These are phyloP conservation scores for Dryadula phaetusa DNA, from an alignment of 2,888 invertebrate genomes.

Conservation along the genomic window DNA sequence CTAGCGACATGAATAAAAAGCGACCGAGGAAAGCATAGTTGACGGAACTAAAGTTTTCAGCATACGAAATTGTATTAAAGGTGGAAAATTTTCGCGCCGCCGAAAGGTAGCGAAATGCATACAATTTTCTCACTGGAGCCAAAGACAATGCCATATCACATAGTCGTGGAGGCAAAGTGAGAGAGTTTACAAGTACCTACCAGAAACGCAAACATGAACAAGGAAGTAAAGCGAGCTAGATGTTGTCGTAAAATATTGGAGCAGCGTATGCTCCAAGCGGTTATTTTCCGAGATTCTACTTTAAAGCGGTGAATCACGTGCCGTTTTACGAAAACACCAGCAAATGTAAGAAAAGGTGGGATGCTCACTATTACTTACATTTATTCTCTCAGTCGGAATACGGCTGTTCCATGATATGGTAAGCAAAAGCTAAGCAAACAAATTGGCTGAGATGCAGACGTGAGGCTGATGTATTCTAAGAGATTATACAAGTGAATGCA, in stretches of 20 bases:
- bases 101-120: conserved; percentile 59
- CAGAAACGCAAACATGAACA: conserved; percentile 74
- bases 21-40: conserved; percentile 34
- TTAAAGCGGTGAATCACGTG: conserved; percentile 19
- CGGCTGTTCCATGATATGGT: conserved; percentile 76
- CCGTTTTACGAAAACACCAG: conserved; percentile 11
- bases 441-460: conserved; percentile 60
- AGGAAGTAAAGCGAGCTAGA: conserved; percentile 67
- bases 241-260: conserved; percentile 42
- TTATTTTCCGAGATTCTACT: conserved; percentile 18
- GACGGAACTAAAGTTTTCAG: conserved; percentile 38
- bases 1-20: conserved; percentile 31
- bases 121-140: conserved; percentile 68
- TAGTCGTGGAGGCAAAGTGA: conserved; percentile 73
- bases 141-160: conserved; percentile 75
- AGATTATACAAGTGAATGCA: conserved; percentile 45
- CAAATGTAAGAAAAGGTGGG: conserved; percentile 55
- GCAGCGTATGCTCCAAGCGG: conserved; percentile 45
- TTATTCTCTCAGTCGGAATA: conserved; percentile 71
- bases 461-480: conserved; percentile 45
- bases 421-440: conserved; percentile 79
- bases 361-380: conserved; percentile 61
- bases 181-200: conserved; percentile 76
- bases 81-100: conserved; percentile 37
- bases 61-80: conserved; percentile 42